Conservation (phyloP, 2,797 vertebrate genomes). For the Botia kubotai region DNA sequence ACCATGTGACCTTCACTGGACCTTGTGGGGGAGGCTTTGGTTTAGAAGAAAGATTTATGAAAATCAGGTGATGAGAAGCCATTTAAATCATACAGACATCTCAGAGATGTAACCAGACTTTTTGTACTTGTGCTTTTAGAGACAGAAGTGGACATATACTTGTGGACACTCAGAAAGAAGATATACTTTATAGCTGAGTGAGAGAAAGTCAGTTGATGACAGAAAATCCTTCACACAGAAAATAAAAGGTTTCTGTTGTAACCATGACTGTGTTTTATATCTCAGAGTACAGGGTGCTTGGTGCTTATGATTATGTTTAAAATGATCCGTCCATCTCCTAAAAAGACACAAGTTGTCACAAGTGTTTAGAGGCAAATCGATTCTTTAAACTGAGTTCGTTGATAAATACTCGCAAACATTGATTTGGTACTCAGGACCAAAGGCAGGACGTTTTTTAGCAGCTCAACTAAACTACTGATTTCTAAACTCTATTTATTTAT, state of each 20-base stretch:
- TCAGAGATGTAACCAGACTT: background rate
- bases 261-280: background rate
- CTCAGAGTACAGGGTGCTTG: background rate
- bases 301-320: background rate
- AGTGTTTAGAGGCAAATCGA: background rate
- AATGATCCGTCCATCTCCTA: background rate
- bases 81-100: background rate
- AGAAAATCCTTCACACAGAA: background rate
- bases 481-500: background rate
- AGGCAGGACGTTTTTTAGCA: background rate
- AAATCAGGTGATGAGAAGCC: constrained; percentile 3
- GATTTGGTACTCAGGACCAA: constrained; percentile 10
- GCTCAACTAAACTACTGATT: background rate
- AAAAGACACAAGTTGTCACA: background rate
- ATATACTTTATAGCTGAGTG: background rate
- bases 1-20: background rate
- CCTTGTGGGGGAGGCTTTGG: background rate
- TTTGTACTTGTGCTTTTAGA: background rate
- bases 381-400: background rate
- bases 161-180: background rate
- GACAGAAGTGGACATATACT: background rate
- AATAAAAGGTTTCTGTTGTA: background rate
- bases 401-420: background rate
- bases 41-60: background rate
- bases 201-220: background rate